A percentile compares a stretch with the other conserved stretches of the same genome.
phyloP scores from a whole-genome alignment of 1,140 invertebrate species.

The Zaprionus ghesquierei region DNA sequence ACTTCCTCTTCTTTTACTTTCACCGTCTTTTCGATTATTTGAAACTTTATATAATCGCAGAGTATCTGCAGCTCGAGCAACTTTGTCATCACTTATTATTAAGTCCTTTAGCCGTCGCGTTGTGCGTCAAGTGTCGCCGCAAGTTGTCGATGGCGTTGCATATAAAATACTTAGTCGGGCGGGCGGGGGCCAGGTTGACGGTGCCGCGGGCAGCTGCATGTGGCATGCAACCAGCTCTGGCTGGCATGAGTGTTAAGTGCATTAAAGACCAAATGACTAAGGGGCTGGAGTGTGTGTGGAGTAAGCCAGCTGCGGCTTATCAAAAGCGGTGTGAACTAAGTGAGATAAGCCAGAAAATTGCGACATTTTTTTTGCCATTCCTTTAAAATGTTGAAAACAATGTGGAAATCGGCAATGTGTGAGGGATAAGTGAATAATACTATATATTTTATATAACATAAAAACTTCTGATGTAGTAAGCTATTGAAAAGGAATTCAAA shows the following conservation, averaged over 20 bases:
- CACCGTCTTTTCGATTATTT: no score
- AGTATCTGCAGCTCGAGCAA: neutral
- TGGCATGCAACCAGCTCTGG: neutral
- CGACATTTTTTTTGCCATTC: neutral
- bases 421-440: no score
- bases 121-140: constrained; percentile 21
- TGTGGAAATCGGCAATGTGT: no score
- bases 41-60: no score
- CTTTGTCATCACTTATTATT: neutral
- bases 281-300: neutral
- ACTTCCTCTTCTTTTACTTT: no score
- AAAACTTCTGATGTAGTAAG: no score
- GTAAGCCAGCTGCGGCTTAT: neutral
- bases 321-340: neutral
- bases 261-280: constrained; percentile 36
- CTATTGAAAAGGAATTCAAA: no score
- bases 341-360: neutral
- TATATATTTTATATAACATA: no score
- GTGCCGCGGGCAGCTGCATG: neutral
- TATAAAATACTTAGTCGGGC: constrained; percentile 24
- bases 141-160: constrained; percentile 15
- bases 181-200: constrained; percentile 6
- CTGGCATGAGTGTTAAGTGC: constrained; percentile 20
- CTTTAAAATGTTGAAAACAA: neutral
- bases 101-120: neutral